A percentile compares a stretch with the other conserved stretches of the same genome.
phyloP scores from a whole-genome alignment of 37 sponge, comb jelly and placozoan species.

The Axinella damicornis region DNA sequence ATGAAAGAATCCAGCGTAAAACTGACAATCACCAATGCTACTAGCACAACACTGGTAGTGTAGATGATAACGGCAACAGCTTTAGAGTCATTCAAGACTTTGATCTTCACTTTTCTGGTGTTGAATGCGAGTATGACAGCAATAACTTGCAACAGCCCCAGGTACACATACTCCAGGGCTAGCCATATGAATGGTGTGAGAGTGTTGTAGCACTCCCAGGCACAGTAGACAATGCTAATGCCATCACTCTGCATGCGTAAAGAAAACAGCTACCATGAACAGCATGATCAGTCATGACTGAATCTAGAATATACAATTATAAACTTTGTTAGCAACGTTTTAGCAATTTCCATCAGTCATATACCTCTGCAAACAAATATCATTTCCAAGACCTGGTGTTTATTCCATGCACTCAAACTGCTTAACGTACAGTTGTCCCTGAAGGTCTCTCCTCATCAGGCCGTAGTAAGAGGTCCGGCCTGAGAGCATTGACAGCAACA shows the following conservation, averaged over 20 bases:
- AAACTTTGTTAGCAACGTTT: no score
- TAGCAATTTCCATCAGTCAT: no score
- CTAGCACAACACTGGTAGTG: slow-evolving; percentile 33
- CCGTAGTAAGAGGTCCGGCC: neutral
- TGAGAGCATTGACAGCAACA: neutral
- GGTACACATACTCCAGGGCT: slow-evolving; percentile 14
- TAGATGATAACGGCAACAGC: slow-evolving; percentile 25
- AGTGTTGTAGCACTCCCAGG: no score
- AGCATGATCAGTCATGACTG: neutral
- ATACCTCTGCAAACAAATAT: no score
- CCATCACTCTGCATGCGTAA: neutral
- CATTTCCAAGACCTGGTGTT: no score
- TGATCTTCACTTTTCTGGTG: slow-evolving; percentile 21
- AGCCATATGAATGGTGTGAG: no score
- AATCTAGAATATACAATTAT: no score
- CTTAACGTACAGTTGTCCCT: slow-evolving; percentile 7
- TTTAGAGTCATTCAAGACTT: slow-evolving; percentile 33
- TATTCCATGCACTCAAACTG: no score
- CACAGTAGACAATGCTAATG: no score
- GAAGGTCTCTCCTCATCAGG: neutral
- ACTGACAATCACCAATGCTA: slow-evolving; percentile 7
- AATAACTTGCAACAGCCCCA: slow-evolving; percentile 9
- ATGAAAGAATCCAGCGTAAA: slow-evolving; percentile 16
- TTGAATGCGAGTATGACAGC: slow-evolving; percentile 38
- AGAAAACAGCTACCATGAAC: neutral